Percentiles rank a stretch among this genome's conserved stretches.
phyloP scores from a whole-genome alignment of 2,888 invertebrate genomes.

The Hofmannophila pseudospretella region DNA sequence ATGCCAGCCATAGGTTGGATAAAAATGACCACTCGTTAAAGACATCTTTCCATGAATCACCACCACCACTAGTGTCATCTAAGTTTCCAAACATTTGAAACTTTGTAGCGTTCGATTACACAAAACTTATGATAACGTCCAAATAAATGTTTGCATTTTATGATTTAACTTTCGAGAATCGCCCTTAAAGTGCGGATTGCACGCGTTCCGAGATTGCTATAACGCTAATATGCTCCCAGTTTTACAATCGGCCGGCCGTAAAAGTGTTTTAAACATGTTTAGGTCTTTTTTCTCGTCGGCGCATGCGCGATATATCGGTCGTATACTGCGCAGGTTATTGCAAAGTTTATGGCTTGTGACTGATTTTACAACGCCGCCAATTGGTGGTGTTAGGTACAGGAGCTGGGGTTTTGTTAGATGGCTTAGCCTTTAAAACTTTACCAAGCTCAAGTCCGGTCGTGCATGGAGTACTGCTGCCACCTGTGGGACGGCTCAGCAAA shows the following conservation, averaged over 20 bases:
- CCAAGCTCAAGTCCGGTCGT: too few species aligned
- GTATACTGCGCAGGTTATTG: slow-evolving; percentile 67
- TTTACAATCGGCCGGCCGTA: slow-evolving; percentile 63
- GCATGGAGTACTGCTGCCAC: too few species aligned
- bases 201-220: slow-evolving; percentile 28
- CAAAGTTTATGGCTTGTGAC: slow-evolving; percentile 66
- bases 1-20: too few species aligned
- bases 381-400: slow-evolving; percentile 20
- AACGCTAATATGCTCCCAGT: slow-evolving; percentile 52
- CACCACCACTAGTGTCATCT: too few species aligned
- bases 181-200: slow-evolving; percentile 43
- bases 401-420: too few species aligned
- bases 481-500: too few species aligned
- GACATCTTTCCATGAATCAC: too few species aligned
- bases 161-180: slow-evolving; percentile 40
- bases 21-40: too few species aligned
- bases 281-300: slow-evolving; percentile 24
- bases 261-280: slow-evolving; percentile 37
- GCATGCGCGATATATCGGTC: slow-evolving; percentile 55
- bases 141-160: slow-evolving; percentile 7
- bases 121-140: neutral
- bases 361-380: slow-evolving; percentile 68
- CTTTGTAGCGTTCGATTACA: neutral
- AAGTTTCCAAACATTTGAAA: too few species aligned
- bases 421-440: too few species aligned